A percentile compares a stretch with the other conserved stretches of the same genome.
Evolutionary conservation across 2,113 vertebrate genomes (phyloP).

Genomic region (Barbus barbus): DNA sequence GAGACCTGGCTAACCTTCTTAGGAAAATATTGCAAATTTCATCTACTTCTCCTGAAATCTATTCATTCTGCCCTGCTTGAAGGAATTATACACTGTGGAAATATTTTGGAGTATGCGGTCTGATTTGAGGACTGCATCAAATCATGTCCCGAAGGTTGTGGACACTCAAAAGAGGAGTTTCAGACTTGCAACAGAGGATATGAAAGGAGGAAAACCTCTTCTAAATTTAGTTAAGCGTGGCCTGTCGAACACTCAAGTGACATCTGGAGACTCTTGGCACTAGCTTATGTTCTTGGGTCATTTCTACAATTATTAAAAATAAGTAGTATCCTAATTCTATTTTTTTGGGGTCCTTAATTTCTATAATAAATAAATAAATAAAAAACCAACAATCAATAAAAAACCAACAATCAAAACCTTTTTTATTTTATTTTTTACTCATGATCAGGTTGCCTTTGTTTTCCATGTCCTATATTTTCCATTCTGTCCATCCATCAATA

Average conservation of each 20-base stretch:
- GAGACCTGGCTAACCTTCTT: neutral
- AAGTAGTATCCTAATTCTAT: no score
- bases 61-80: slow-evolving; percentile 18
- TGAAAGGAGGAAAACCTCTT: neutral
- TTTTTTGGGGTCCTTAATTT: no score
- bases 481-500: neutral
- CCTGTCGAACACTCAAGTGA: neutral
- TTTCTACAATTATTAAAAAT: no score
- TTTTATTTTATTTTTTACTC: no score
- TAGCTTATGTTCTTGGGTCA: neutral
- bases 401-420: no score
- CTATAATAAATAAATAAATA: no score
- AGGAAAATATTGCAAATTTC: slow-evolving; percentile 21
- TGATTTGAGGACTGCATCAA: slow-evolving; percentile 26
- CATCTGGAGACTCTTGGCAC: neutral
- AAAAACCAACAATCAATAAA: no score
- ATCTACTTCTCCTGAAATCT: slow-evolving; percentile 14
- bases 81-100: slow-evolving; percentile 38
- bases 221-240: neutral
- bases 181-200: neutral
- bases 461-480: neutral
- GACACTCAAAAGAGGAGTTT: slow-evolving; percentile 31
- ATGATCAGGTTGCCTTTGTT: neutral
- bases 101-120: slow-evolving; percentile 28
- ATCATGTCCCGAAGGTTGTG: slow-evolving; percentile 6